Evolutionary conservation across 2,797 vertebrate genomes (phyloP).

Genomic region (Alouatta caraya): DNA sequence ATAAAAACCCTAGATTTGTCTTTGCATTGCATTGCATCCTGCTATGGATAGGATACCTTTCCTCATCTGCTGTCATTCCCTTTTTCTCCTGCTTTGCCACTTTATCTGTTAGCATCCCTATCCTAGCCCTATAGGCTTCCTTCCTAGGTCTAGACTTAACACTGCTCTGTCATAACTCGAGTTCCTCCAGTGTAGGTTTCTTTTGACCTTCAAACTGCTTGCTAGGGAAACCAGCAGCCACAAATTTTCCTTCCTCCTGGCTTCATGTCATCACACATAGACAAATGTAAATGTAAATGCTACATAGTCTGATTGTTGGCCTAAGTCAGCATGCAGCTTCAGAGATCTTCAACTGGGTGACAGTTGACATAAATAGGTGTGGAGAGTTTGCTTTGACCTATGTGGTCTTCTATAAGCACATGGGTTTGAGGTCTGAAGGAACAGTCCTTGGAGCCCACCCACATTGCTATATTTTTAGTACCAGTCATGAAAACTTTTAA

Average conservation of each 20-base stretch:
- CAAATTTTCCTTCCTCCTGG: neutral
- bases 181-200: neutral
- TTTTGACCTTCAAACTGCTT: neutral
- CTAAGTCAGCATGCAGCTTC: neutral
- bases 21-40: too few relatives aligned
- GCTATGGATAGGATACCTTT: neutral
- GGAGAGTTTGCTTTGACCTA: neutral
- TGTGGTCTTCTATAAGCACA: neutral
- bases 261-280: neutral
- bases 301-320: neutral
- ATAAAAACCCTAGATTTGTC: neutral
- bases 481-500: conserved; percentile 82
- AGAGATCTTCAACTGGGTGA: neutral
- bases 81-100: neutral
- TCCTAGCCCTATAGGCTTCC: neutral
- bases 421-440: neutral
- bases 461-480: conserved; percentile 26
- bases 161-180: neutral
- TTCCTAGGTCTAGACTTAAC: neutral
- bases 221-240: neutral
- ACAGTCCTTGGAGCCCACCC: neutral
- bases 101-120: neutral
- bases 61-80: neutral
- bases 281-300: neutral
- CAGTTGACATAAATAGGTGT: neutral